Conservation (phyloP, 2,888 invertebrate genomes). For the Cyclophora punctaria region DNA sequence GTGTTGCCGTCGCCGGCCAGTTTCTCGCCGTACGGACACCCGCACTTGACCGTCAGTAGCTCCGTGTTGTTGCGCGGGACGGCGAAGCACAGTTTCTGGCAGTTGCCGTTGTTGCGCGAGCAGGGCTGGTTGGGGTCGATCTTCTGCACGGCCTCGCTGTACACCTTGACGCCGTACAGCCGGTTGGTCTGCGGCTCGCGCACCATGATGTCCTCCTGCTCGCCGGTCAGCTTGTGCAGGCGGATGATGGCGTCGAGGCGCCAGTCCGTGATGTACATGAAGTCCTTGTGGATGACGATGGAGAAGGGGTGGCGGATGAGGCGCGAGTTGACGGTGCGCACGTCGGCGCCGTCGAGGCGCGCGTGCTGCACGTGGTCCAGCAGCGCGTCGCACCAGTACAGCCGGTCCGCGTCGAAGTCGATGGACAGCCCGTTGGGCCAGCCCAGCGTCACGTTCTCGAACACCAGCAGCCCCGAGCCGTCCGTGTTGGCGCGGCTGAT, state of each 20-base stretch:
- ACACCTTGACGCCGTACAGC: constrained; percentile 93
- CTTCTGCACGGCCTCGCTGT: constrained; percentile 83
- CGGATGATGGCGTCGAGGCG: constrained; percentile 94
- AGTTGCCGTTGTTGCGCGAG: constrained; percentile 88
- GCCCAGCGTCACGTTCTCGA: constrained; percentile 92
- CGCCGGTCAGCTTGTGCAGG: constrained; percentile 91
- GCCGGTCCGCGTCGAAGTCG: constrained; percentile 88
- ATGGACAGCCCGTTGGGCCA: constrained; percentile 99
- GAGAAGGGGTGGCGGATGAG: constrained; percentile 93
- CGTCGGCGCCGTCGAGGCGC: constrained; percentile 91
- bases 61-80: constrained; percentile 79
- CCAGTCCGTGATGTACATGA: constrained; percentile 99
- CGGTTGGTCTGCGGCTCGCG: constrained; percentile 93
- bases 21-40: constrained; percentile 94
- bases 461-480: constrained; percentile 89
- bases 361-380: constrained; percentile 97
- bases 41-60: constrained; percentile 81
- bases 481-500: constrained; percentile 95
- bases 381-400: constrained; percentile 98
- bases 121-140: constrained; percentile 87
- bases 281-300: constrained; percentile 91
- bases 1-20: constrained; percentile 80
- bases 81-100: constrained; percentile 96
- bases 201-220: constrained; percentile 89
- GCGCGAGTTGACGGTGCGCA: constrained; percentile 90